A percentile compares a stretch with the other conserved stretches of the same genome.
Conservation (phyloP, 1,140 invertebrate species). For the Drosophila sp. region DNA sequence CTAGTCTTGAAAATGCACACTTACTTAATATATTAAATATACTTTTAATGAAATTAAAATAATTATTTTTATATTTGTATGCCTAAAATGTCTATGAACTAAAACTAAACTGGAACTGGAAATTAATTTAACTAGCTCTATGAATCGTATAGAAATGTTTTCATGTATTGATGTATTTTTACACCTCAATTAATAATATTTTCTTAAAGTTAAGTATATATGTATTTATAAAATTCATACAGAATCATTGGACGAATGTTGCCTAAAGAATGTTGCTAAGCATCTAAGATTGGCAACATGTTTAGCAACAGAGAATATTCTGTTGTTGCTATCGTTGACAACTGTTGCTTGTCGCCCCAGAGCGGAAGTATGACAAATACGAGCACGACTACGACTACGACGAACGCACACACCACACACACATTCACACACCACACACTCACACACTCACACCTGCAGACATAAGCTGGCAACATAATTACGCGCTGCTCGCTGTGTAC, state of each 20-base stretch:
- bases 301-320: background rate
- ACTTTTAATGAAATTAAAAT: too few relatives aligned
- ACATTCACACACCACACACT: slow-evolving; percentile 17
- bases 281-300: slow-evolving; percentile 47
- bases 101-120: too few relatives aligned
- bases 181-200: too few relatives aligned
- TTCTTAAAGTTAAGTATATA: too few relatives aligned
- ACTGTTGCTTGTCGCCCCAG: slow-evolving; percentile 66
- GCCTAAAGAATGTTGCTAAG: slow-evolving; percentile 39
- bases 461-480: slow-evolving; percentile 45
- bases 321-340: slow-evolving; percentile 47
- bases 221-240: too few relatives aligned
- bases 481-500: slow-evolving; percentile 52
- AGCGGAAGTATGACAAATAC: slow-evolving; percentile 10
- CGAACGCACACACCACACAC: slow-evolving; percentile 16
- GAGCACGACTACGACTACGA: slow-evolving; percentile 8
- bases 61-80: too few relatives aligned
- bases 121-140: too few relatives aligned
- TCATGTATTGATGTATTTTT: too few relatives aligned
- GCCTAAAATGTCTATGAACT: too few relatives aligned
- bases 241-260: background rate
- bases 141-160: too few relatives aligned
- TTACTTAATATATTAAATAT: too few relatives aligned
- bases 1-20: background rate
- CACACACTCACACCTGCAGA: slow-evolving; percentile 1